Conservation (phyloP, 2,888 invertebrate genomes). For the Lamellibrachia satsuma region DNA sequence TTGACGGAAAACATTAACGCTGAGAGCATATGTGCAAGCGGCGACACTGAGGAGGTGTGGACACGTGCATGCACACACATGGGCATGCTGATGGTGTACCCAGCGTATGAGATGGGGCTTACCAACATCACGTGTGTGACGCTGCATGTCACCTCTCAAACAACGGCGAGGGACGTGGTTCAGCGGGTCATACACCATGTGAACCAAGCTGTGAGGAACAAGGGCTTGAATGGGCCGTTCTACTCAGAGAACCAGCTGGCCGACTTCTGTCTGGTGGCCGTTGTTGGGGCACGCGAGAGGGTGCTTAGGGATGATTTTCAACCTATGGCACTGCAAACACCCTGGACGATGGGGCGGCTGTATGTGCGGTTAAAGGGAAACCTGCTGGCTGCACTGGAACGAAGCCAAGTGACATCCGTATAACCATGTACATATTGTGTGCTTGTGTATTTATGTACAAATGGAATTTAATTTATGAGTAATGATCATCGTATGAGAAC, state of each 20-base stretch:
- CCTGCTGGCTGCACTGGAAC: constrained; percentile 64
- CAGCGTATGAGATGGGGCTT: constrained; percentile 94
- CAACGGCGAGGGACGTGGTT: constrained; percentile 93
- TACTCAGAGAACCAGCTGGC: constrained; percentile 77
- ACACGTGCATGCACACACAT: constrained; percentile 45
- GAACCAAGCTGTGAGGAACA: constrained; percentile 69
- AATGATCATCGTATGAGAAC: neutral
- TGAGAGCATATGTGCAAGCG: neutral
- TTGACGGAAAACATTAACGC: constrained; percentile 30
- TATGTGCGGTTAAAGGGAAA: constrained; percentile 88
- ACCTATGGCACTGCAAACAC: constrained; percentile 87
- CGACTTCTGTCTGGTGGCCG: constrained; percentile 93
- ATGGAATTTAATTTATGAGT: neutral
- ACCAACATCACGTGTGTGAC: constrained; percentile 92
- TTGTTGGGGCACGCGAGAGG: constrained; percentile 92
- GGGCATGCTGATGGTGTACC: constrained; percentile 81
- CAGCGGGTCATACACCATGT: constrained; percentile 94
- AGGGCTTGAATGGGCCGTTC: constrained; percentile 80
- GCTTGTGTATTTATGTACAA: neutral
- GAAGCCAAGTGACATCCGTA: constrained; percentile 66
- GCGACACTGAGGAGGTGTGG: constrained; percentile 31
- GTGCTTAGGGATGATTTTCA: constrained; percentile 94
- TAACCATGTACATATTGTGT: constrained; percentile 41
- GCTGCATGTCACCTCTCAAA: constrained; percentile 89
- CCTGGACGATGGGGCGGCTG: neutral